Percentiles rank a stretch among this genome's conserved stretches.
These are phyloP conservation scores for Verasper variegatus DNA, from an alignment of 2,113 vertebrate species.

Conservation along the genomic window DNA sequence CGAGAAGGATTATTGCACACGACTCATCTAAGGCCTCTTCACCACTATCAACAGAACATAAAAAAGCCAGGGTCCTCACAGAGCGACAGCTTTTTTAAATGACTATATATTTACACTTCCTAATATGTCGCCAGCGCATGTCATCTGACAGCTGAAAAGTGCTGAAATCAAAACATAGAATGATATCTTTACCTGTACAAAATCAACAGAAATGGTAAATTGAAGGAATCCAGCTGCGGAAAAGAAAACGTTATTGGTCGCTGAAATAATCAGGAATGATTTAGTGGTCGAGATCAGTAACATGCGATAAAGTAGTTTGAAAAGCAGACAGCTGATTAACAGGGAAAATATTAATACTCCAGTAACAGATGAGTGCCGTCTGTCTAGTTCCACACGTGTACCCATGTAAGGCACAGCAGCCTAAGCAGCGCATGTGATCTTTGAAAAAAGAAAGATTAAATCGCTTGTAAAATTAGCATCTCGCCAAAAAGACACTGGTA, in stretches of 20 bases:
- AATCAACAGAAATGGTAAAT: conserved; percentile 31
- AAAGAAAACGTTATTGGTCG: conserved; percentile 50
- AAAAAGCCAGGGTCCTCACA: conserved; percentile 37
- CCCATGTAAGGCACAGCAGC: conserved; percentile 64
- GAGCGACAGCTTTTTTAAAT: conserved; percentile 49
- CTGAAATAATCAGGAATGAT: conserved; percentile 33
- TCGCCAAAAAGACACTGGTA: background rate
- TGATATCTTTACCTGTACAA: conserved; percentile 54
- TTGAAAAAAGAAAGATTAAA: background rate
- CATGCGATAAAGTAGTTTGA: conserved; percentile 31
- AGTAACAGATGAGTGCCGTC: conserved; percentile 36
- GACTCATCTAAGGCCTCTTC: conserved; percentile 80
- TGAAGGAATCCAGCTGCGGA: background rate
- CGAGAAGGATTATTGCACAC: conserved; percentile 79
- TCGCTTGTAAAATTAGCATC: conserved; percentile 26
- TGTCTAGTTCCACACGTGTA: conserved; percentile 19
- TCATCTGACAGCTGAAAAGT: conserved; percentile 58
- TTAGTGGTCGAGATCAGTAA: conserved; percentile 48
- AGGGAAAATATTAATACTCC: conserved; percentile 24
- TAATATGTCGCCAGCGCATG: conserved; percentile 36
- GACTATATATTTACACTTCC: conserved; percentile 59
- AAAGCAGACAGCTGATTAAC: conserved; percentile 31
- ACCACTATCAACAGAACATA: conserved; percentile 49
- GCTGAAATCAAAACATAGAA: conserved; percentile 53
- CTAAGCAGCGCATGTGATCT: conserved; percentile 42